Evolutionary conservation across 1,140 invertebrate genomes (phyloP).

Genomic region (Ridgeia piscesae): DNA sequence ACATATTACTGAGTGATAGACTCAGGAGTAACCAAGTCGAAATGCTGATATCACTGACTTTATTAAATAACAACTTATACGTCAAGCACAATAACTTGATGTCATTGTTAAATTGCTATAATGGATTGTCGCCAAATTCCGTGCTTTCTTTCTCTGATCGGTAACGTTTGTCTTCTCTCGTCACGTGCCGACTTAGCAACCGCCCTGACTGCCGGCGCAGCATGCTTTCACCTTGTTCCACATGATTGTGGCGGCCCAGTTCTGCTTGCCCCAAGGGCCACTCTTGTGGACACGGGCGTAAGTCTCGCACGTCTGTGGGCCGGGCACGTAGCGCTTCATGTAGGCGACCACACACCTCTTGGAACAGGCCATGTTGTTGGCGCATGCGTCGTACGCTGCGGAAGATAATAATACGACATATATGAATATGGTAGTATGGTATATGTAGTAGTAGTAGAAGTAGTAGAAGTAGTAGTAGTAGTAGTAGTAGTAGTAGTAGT

Average conservation of each 20-base stretch:
- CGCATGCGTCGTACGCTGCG: background rate
- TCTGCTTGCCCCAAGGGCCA: background rate
- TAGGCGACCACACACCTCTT: background rate
- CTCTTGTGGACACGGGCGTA: background rate
- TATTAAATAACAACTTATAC: background rate
- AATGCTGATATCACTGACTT: background rate
- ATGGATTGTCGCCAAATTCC: background rate
- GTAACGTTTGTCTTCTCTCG: background rate
- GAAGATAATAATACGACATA: background rate
- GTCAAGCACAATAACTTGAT: background rate
- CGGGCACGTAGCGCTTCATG: background rate
- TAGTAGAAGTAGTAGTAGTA: background rate
- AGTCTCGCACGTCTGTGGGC: background rate
- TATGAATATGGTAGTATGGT: background rate
- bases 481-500: slow-evolving; percentile 17
- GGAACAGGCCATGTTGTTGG: background rate
- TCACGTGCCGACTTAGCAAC: background rate
- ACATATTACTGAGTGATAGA: too few species aligned
- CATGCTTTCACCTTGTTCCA: background rate
- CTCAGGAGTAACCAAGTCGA: background rate
- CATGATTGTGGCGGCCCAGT: background rate
- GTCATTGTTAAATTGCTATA: background rate
- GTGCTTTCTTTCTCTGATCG: background rate
- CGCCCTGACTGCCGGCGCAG: background rate
- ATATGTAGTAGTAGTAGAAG: slow-evolving; percentile 13